Evolutionary conservation across 2,113 vertebrate species (phyloP).

Genomic region (Triplophysa siluroides): DNA sequence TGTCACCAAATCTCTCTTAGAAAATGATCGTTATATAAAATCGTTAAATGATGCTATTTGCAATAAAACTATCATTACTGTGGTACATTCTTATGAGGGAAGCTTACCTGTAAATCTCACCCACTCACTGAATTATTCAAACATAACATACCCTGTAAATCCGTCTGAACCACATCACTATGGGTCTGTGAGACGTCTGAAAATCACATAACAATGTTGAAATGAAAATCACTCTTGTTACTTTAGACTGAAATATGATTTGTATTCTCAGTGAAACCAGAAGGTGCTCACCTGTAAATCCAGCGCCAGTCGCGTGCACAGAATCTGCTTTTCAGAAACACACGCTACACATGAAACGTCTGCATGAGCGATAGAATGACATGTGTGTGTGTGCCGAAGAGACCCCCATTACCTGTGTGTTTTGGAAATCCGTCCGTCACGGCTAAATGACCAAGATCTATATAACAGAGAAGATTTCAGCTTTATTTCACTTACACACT

Average conservation of each 20-base stretch:
- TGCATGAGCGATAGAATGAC: slow-evolving; percentile 1
- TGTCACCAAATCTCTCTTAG: too few relatives aligned
- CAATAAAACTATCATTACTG: too few relatives aligned
- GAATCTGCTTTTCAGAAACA: slow-evolving; percentile 53
- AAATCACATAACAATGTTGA: slow-evolving; percentile 15
- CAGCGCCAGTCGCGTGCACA: slow-evolving; percentile 47
- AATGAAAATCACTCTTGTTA: neutral
- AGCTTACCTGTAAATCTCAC: neutral
- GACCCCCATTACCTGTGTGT: slow-evolving; percentile 50
- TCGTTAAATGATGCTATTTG: too few relatives aligned
- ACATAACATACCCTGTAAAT: slow-evolving; percentile 49
- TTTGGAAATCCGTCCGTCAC: slow-evolving; percentile 50
- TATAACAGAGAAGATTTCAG: slow-evolving; percentile 4
- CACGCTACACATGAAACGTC: slow-evolving; percentile 30
- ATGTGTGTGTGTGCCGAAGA: neutral
- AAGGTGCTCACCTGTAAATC: slow-evolving; percentile 65
- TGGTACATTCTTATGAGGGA: neutral
- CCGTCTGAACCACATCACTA: slow-evolving; percentile 45
- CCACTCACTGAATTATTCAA: neutral
- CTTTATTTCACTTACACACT: neutral
- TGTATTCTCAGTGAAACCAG: neutral
- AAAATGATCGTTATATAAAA: too few relatives aligned
- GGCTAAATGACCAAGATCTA: slow-evolving; percentile 46
- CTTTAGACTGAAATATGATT: neutral
- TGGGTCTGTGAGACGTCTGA: slow-evolving; percentile 54